A percentile compares a stretch with the other conserved stretches of the same genome.
These are phyloP conservation scores for Epinotia demarniana DNA, from an alignment of 2,888 invertebrate genomes.

Conservation along the genomic window DNA sequence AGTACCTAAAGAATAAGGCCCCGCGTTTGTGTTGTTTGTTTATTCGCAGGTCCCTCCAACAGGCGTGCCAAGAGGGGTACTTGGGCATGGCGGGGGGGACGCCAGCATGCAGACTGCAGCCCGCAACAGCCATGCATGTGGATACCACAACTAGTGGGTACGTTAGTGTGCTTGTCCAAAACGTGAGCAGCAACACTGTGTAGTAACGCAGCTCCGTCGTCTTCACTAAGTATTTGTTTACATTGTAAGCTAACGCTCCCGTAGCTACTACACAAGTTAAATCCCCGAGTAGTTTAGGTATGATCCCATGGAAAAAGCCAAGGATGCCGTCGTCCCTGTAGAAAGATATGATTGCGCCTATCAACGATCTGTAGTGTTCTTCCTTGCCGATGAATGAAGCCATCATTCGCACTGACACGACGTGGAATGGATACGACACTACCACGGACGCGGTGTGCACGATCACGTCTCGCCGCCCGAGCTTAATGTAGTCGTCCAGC, in stretches of 20 bases:
- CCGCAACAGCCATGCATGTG: constrained; percentile 95
- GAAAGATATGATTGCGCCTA: constrained; percentile 91
- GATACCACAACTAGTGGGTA: constrained; percentile 97
- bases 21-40: constrained; percentile 94
- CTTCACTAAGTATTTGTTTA: constrained; percentile 92
- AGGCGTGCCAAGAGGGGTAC: constrained; percentile 92
- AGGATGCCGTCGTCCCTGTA: constrained; percentile 93
- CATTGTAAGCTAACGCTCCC: constrained; percentile 89
- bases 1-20: constrained; percentile 91
- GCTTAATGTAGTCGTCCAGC: constrained; percentile 78
- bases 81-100: constrained; percentile 93
- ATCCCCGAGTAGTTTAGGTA: constrained; percentile 95
- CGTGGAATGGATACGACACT: constrained; percentile 96
- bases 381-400: constrained; percentile 97
- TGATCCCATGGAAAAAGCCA: constrained; percentile 94
- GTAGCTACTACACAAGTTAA: constrained; percentile 91
- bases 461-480: constrained; percentile 88
- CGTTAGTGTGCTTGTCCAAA: constrained; percentile 92
- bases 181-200: constrained; percentile 84
- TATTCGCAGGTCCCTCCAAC: constrained; percentile 91
- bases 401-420: constrained; percentile 96
- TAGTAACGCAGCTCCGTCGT: constrained; percentile 87
- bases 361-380: constrained; percentile 91
- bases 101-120: constrained; percentile 91
- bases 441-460: constrained; percentile 91